Conservation (phyloP, 2,888 invertebrate species). For the Drosophila algonquin region DNA sequence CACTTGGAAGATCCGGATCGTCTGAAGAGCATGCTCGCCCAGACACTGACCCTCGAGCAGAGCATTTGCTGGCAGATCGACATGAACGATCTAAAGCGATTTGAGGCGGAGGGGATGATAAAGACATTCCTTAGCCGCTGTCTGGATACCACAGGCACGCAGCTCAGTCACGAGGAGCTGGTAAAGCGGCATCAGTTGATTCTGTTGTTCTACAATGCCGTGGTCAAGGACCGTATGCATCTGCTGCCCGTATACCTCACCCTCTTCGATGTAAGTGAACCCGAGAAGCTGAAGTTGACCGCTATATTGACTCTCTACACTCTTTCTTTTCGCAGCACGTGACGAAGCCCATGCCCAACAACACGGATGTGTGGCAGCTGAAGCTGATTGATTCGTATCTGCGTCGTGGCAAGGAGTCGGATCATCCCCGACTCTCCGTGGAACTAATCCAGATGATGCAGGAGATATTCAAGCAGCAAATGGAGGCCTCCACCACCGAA, state of each 20-base stretch:
- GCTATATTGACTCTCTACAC: neutral
- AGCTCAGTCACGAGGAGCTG: slow-evolving; percentile 77
- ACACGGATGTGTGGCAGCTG: slow-evolving; percentile 89
- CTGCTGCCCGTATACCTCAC: slow-evolving; percentile 90
- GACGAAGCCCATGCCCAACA: slow-evolving; percentile 59
- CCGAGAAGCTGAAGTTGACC: neutral
- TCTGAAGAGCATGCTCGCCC: slow-evolving; percentile 90
- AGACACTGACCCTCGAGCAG: slow-evolving; percentile 90
- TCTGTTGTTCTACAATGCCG: slow-evolving; percentile 91
- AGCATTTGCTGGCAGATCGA: slow-evolving; percentile 84
- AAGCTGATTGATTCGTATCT: slow-evolving; percentile 87
- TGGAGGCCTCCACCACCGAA: slow-evolving; percentile 68
- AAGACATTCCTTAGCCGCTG: slow-evolving; percentile 89
- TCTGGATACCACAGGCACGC: slow-evolving; percentile 83
- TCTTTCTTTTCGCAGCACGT: slow-evolving; percentile 59
- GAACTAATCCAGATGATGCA: slow-evolving; percentile 81
- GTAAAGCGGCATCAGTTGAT: slow-evolving; percentile 86
- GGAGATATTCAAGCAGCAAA: slow-evolving; percentile 73
- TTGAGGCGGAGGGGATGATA: slow-evolving; percentile 90
- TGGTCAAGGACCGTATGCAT: slow-evolving; percentile 91
- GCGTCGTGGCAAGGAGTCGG: slow-evolving; percentile 35
- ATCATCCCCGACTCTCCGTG: slow-evolving; percentile 77
- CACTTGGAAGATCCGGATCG: slow-evolving; percentile 93
- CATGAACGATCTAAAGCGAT: slow-evolving; percentile 89
- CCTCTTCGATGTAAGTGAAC: slow-evolving; percentile 86